phyloP scores from a whole-genome alignment of 92 coral and sea anemone genomes.

The Hydrozoanthus gracilis region DNA sequence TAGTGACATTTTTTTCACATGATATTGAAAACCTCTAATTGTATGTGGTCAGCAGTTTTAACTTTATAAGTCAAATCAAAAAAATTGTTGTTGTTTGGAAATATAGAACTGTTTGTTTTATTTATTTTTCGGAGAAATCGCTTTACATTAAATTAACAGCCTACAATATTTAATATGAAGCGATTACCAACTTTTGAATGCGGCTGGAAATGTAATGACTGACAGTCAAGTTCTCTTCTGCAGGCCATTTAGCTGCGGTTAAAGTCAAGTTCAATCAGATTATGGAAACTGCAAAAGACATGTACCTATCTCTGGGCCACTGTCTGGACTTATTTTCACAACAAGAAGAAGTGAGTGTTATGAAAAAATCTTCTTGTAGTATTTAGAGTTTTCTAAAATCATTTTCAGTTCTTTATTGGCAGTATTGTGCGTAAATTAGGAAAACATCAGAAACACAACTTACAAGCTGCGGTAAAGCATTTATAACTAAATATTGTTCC shows the following conservation, averaged over 20 bases:
- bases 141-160: too few relatives aligned
- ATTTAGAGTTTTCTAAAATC: background rate
- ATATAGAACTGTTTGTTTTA: background rate
- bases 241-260: slow-evolving; percentile 74
- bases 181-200: background rate
- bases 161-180: too few relatives aligned
- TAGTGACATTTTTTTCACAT: too few relatives aligned
- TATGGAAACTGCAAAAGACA: slow-evolving; percentile 84
- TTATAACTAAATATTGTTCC: too few relatives aligned
- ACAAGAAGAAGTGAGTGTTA: slow-evolving; percentile 87
- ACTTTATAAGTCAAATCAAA: background rate
- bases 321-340: slow-evolving; percentile 88
- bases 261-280: slow-evolving; percentile 88
- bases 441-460: too few relatives aligned
- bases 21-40: too few relatives aligned
- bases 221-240: background rate
- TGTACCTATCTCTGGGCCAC: slow-evolving; percentile 90
- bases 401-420: background rate
- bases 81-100: background rate
- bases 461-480: too few relatives aligned
- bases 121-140: background rate
- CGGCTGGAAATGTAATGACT: background rate
- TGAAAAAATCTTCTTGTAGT: background rate
- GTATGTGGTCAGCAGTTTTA: background rate
- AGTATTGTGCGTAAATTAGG: too few relatives aligned